These are phyloP conservation scores for Eufriesea mexicana DNA, from an alignment of 1,140 invertebrate species.

Conservation along the genomic window DNA sequence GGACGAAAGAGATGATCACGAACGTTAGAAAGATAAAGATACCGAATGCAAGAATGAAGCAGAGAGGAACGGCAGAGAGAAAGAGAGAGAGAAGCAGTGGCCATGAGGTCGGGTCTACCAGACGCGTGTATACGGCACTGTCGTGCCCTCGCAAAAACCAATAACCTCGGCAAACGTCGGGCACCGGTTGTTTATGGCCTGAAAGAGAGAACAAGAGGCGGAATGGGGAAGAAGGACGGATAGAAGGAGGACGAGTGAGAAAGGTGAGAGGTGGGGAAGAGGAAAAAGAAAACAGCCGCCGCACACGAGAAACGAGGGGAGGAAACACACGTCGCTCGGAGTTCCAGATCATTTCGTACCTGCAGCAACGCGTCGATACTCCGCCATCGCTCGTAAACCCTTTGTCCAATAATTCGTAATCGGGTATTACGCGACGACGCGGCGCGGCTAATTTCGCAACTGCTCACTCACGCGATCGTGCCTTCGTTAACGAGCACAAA, in stretches of 20 bases:
- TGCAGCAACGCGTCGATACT: constrained; percentile 4
- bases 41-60: too few relatives aligned
- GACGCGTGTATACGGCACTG: constrained; percentile 50
- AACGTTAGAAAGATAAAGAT: neutral
- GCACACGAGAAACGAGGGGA: constrained; percentile 5
- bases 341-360: constrained; percentile 32
- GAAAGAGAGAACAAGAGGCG: constrained; percentile 45
- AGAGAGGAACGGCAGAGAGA: neutral
- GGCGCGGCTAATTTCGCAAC: neutral
- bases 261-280: constrained; percentile 4
- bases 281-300: constrained; percentile 22
- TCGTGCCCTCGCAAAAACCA: constrained; percentile 65
- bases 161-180: constrained; percentile 67
- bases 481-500: constrained; percentile 6
- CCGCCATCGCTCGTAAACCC: neutral
- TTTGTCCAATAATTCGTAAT: constrained; percentile 24
- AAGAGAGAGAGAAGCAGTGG: neutral
- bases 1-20: neutral
- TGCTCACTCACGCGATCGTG: neutral
- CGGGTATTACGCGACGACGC: neutral
- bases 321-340: constrained; percentile 17
- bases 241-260: neutral
- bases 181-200: constrained; percentile 45
- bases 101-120: neutral
- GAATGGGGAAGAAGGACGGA: constrained; percentile 7